A percentile compares a stretch with the other conserved stretches of the same genome.
Evolutionary conservation across 2,113 vertebrate genomes (phyloP).

Genomic region (Urocolius indicus): DNA sequence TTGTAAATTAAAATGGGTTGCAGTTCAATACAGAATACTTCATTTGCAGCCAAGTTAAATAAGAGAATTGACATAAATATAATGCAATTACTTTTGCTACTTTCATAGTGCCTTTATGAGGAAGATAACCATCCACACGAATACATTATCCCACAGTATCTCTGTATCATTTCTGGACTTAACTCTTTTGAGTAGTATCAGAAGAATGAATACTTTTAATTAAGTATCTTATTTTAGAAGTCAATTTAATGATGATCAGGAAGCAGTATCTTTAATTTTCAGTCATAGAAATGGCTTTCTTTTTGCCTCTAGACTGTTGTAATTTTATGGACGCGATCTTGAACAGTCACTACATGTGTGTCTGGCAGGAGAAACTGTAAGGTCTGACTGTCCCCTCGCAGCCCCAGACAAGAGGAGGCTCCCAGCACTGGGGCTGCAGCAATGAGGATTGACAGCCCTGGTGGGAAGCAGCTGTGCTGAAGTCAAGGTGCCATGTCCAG

Average conservation of each 20-base stretch:
- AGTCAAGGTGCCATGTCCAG: accelerated
- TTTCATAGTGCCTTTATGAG: conserved; percentile 58
- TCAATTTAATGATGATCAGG: conserved; percentile 34
- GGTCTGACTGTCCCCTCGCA: not conserved
- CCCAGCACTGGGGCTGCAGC: accelerated
- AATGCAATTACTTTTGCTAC: conserved; percentile 64
- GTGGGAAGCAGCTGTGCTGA: accelerated
- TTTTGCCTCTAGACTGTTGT: not conserved
- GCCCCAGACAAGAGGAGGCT: not conserved
- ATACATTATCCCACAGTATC: conserved; percentile 44
- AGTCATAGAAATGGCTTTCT: not conserved
- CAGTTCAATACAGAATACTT: conserved; percentile 69
- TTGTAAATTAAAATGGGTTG: conserved; percentile 70
- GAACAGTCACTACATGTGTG: not conserved
- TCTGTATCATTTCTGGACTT: conserved; percentile 43
- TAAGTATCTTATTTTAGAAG: conserved; percentile 67
- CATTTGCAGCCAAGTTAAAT: conserved; percentile 69
- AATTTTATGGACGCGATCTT: not conserved
- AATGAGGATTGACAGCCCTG: accelerated
- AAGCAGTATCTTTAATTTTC: conserved; percentile 52
- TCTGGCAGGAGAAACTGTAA: not conserved
- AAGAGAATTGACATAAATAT: conserved; percentile 72
- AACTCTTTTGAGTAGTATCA: conserved; percentile 56
- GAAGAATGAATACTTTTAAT: conserved; percentile 63
- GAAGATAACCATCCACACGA: conserved; percentile 62